Percentiles rank a stretch among this genome's conserved stretches.
Conservation (phyloP, 2,113 vertebrate species). For the Acinonyx jubatus region DNA sequence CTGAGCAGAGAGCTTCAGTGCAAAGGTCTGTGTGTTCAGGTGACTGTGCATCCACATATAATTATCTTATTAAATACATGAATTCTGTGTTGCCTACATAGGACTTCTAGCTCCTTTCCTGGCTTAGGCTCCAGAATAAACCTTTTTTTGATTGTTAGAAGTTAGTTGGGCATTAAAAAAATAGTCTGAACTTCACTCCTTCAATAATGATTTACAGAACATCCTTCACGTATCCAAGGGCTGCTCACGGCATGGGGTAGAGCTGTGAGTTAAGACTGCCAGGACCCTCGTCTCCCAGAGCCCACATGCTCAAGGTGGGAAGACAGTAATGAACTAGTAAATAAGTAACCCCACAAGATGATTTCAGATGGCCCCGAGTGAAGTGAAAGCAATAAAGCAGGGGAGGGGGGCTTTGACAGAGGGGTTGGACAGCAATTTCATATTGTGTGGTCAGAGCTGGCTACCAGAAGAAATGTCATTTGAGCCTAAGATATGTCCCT, state of each 20-base stretch:
- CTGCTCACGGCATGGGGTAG: background rate
- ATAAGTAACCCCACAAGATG: background rate
- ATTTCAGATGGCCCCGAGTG: background rate
- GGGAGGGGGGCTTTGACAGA: background rate
- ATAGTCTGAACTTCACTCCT: background rate
- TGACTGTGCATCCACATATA: background rate
- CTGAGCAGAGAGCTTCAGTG: background rate
- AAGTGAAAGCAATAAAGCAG: background rate
- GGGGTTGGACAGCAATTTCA: background rate
- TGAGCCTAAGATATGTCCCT: background rate
- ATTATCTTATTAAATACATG: background rate
- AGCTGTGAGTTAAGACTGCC: background rate
- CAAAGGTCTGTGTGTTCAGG: background rate
- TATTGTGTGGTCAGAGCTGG: background rate
- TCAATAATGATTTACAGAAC: slow-evolving; percentile 36
- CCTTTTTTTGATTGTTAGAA: background rate
- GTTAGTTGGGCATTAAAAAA: background rate
- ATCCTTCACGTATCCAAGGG: background rate
- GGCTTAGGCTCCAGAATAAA: background rate
- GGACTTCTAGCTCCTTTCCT: background rate
- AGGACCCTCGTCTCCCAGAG: background rate
- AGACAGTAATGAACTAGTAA: background rate
- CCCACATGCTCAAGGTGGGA: background rate
- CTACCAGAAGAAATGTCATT: background rate
- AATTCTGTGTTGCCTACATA: background rate